These are phyloP conservation scores for Myioborus melanocephalus DNA, from an alignment of 2,797 vertebrate genomes.

Conservation along the genomic window DNA sequence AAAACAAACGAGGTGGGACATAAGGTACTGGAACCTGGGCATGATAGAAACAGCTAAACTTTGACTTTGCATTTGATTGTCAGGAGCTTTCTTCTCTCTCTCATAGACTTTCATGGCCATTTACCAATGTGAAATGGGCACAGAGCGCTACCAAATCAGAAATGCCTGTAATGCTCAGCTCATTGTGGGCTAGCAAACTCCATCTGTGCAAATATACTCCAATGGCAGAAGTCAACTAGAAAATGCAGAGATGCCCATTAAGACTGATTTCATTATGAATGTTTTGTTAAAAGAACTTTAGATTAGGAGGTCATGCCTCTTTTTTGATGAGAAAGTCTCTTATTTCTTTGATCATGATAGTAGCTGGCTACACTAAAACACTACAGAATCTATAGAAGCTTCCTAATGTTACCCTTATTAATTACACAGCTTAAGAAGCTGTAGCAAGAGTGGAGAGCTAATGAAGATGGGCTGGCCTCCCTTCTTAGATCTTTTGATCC, in stretches of 20 bases:
- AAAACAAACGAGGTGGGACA: not conserved
- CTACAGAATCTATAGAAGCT: not conserved
- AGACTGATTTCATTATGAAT: conserved; percentile 19
- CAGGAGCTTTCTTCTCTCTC: not conserved
- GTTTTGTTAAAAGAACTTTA: conserved; percentile 10
- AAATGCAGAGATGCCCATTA: conserved; percentile 34
- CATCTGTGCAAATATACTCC: not conserved
- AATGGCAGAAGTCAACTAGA: conserved; percentile 16
- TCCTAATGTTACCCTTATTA: not conserved
- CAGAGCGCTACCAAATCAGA: not conserved
- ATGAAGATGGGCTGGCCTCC: not conserved
- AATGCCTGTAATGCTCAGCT: not conserved
- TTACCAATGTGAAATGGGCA: not conserved
- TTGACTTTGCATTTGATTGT: not conserved
- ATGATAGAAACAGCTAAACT: not conserved
- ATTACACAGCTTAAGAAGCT: not conserved
- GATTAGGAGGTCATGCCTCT: conserved; percentile 24
- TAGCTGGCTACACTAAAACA: not conserved
- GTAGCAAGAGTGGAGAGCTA: not conserved
- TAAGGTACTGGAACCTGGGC: not conserved
- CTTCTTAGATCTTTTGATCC: not conserved
- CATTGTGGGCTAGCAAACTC: not conserved
- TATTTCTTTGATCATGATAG: conserved; percentile 27
- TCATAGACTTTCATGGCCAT: not conserved
- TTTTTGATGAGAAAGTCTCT: not conserved